Evolutionary conservation across 2,888 invertebrate genomes (phyloP).

Genomic region (Agrotis exclamationis): DNA sequence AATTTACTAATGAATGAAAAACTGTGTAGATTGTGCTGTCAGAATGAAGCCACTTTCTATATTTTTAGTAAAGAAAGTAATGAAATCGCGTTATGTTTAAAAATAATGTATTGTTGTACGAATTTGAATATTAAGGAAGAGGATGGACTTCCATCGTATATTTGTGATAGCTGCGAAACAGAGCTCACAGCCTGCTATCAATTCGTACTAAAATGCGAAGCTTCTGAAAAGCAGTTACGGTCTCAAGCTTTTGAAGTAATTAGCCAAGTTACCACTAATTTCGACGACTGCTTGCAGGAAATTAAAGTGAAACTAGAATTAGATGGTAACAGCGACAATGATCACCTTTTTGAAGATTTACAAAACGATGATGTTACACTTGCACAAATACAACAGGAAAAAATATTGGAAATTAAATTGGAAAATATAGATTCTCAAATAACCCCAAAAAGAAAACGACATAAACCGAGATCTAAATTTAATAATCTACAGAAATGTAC

Average conservation of each 20-base stretch:
- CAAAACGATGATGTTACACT: slow-evolving; percentile 53
- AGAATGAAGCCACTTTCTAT: slow-evolving; percentile 69
- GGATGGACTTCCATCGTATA: slow-evolving; percentile 77
- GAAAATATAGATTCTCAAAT: slow-evolving; percentile 31
- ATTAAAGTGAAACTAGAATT: slow-evolving; percentile 74
- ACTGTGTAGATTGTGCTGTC: slow-evolving; percentile 79
- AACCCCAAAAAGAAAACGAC: slow-evolving; percentile 51
- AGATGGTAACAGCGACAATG: slow-evolving; percentile 56
- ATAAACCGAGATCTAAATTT: slow-evolving; percentile 64
- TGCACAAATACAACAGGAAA: slow-evolving; percentile 31
- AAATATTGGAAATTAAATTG: slow-evolving; percentile 36
- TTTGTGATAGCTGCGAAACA: slow-evolving; percentile 76
- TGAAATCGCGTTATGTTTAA: slow-evolving; percentile 66
- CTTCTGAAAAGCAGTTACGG: slow-evolving; percentile 76
- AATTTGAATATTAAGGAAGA: slow-evolving; percentile 72
- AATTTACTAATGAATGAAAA: slow-evolving; percentile 70
- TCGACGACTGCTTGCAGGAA: slow-evolving; percentile 59
- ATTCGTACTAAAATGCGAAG: slow-evolving; percentile 80
- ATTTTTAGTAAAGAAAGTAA: slow-evolving; percentile 70
- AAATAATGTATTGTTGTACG: slow-evolving; percentile 80
- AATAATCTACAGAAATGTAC: slow-evolving; percentile 54
- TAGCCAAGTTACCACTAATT: slow-evolving; percentile 28
- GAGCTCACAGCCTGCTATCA: slow-evolving; percentile 74
- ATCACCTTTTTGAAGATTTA: slow-evolving; percentile 54
- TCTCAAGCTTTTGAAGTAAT: slow-evolving; percentile 42